Evolutionary conservation across 2,888 invertebrate species (phyloP), one percentile per base, ranked within the genome.

Genomic region (Adelognathus sp.): DNA sequence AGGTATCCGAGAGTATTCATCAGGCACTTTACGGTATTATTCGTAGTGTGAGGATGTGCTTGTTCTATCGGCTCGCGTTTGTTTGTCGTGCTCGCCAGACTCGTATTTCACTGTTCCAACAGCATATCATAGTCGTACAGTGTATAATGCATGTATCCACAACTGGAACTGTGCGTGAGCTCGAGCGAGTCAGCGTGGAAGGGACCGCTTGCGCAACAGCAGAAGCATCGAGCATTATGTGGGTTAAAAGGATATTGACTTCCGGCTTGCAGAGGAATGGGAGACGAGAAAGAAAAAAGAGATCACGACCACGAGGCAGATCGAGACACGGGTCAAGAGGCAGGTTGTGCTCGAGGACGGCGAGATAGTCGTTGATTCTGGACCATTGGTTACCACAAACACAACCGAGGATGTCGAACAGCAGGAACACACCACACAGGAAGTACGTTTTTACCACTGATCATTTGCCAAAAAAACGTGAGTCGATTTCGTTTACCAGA

Each of bases 371-470:
- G 96, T 95, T 85, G 98, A 98, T 92, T 95, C 97, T 2, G 98
- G 98, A 9, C 98, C 98, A 3, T 95, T 97, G 91, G 96, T 98
- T 88, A 97, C 97, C 84, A 97, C 97, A 82, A 97, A 97, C 83
- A 97, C 97, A 81, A 97, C 97, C 56, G 97, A 97, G 92, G 97
- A 98, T 90, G 96, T 96, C 56, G 96, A 97, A 88, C 97, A 96
- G 77, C 96, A 97, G 89, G 97, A 97, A 90, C 96, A 96, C 83
- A 96, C 97, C 89, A 96, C 97, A 87, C 96, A 97, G 76, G 97
- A 97, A 94, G 93, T 93, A 80, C 70, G 79, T 67, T 50, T 39
- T 11, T 39, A 63, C 50, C 36, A n/a, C n/a, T 46, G n/a, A n/a
- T 18, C 18, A 6, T 39, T 39, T 11, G 0, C 5, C 39, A 0